Percentiles rank a stretch among this genome's conserved stretches.
Evolutionary conservation across 2,113 vertebrate species (phyloP).

Genomic region (Cromileptes altivelis): DNA sequence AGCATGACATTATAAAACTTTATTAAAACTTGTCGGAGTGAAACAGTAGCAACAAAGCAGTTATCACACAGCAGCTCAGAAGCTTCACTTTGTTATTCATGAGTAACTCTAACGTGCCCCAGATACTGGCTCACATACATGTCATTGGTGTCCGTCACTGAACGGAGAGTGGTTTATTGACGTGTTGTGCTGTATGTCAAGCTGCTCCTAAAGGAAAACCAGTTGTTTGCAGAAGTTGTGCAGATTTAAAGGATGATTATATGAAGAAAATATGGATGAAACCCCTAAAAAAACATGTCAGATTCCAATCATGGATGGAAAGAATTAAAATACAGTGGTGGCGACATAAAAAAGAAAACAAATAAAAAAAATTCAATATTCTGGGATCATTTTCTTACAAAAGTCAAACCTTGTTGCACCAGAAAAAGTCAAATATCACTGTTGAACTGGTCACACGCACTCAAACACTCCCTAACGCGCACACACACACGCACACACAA

Average conservation of each 20-base stretch:
- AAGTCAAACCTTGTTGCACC: slow-evolving; percentile 71
- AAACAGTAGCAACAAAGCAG: slow-evolving; percentile 75
- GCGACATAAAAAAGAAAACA: slow-evolving; percentile 60
- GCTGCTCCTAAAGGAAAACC: slow-evolving; percentile 53
- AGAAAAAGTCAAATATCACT: slow-evolving; percentile 66
- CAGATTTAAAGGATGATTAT: slow-evolving; percentile 57
- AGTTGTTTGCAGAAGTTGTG: slow-evolving; percentile 64
- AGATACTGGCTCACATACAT: slow-evolving; percentile 57
- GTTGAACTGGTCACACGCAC: slow-evolving; percentile 39
- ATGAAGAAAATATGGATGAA: slow-evolving; percentile 63
- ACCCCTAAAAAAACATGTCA: slow-evolving; percentile 71
- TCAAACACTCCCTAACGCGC: neutral
- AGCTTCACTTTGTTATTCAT: slow-evolving; percentile 58
- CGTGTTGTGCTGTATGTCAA: slow-evolving; percentile 20
- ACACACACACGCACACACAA: slow-evolving; percentile 21
- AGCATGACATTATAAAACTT: slow-evolving; percentile 78
- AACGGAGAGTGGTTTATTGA: slow-evolving; percentile 55
- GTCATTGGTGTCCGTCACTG: slow-evolving; percentile 49
- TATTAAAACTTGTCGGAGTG: slow-evolving; percentile 75
- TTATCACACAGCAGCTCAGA: slow-evolving; percentile 72
- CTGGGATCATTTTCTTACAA: slow-evolving; percentile 65
- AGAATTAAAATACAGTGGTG: slow-evolving; percentile 79
- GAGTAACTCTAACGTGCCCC: slow-evolving; percentile 46
- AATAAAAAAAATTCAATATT: slow-evolving; percentile 56
- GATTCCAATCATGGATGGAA: slow-evolving; percentile 68